Conservation (phyloP, 2,888 invertebrate genomes). For the Orchestes rusci region DNA sequence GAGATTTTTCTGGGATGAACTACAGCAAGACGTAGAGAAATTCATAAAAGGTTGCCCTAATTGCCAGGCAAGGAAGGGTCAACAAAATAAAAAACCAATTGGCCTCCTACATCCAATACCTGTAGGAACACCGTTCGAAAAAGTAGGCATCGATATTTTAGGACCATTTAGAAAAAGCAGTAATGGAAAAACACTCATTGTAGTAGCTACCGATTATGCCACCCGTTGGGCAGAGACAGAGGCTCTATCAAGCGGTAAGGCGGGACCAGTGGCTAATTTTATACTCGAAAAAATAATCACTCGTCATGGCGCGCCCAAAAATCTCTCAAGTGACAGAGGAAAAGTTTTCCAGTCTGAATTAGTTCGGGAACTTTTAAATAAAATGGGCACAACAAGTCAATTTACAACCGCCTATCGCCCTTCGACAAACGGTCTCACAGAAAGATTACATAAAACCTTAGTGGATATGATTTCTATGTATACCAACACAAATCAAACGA, state of each 20-base stretch:
- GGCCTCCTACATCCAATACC: constrained; percentile 24
- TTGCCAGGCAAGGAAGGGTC: constrained; percentile 25
- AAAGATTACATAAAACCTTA: constrained; percentile 27
- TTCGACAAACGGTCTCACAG: constrained; percentile 24
- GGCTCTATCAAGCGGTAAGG: constrained; percentile 25
- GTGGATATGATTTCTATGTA: constrained; percentile 1
- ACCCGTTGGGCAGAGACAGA: constrained; percentile 27
- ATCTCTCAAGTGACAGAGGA: constrained; percentile 8
- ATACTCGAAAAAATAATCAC: constrained; percentile 24
- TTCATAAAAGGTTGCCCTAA: constrained; percentile 20
- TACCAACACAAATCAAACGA: constrained; percentile 3
- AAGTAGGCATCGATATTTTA: constrained; percentile 24
- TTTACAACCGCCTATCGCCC: constrained; percentile 22
- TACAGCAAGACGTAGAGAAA: constrained; percentile 15
- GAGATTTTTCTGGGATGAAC: constrained; percentile 25
- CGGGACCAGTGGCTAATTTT: constrained; percentile 24
- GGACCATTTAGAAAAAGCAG: constrained; percentile 27
- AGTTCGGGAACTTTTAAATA: constrained; percentile 23
- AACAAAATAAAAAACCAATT: constrained; percentile 19
- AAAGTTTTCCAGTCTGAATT: constrained; percentile 21
- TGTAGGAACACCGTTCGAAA: constrained; percentile 19
- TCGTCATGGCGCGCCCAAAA: constrained; percentile 16
- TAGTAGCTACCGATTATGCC: constrained; percentile 31
- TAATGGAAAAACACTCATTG: constrained; percentile 26
- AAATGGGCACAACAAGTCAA: constrained; percentile 22